A percentile compares a stretch with the other conserved stretches of the same genome.
Conservation (phyloP, 2,888 invertebrate species). For the Crocallis elinguaria region DNA sequence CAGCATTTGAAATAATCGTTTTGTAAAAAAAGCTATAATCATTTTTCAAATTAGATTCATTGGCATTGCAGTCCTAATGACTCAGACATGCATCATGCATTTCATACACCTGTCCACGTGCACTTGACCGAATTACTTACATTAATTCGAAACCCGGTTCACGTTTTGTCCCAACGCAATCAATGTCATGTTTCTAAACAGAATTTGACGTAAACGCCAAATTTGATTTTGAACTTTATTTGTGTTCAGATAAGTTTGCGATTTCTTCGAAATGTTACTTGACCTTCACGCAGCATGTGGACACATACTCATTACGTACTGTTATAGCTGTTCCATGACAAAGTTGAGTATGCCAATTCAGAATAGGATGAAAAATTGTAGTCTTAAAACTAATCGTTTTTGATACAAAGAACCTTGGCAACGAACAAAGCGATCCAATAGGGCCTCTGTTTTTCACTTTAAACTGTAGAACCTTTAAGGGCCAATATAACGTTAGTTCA, state of each 20-base stretch:
- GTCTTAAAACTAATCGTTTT: too few relatives aligned
- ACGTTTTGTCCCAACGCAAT: constrained; percentile 61
- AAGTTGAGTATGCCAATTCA: too few relatives aligned
- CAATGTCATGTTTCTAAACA: constrained; percentile 73
- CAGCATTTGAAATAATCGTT: too few relatives aligned
- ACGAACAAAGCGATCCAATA: too few relatives aligned
- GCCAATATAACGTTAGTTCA: too few relatives aligned
- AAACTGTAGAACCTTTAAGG: too few relatives aligned
- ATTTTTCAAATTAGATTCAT: constrained; percentile 7
- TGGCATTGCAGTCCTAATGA: constrained; percentile 14
- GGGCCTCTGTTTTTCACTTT: too few relatives aligned
- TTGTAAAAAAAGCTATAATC: too few relatives aligned
- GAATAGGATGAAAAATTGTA: too few relatives aligned
- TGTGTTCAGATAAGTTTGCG: background rate
- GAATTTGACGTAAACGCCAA: background rate
- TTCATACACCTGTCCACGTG: constrained; percentile 16
- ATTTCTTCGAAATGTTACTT: background rate
- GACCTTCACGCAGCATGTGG: background rate
- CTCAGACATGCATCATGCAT: constrained; percentile 24
- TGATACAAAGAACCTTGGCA: too few relatives aligned
- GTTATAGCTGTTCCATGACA: too few relatives aligned
- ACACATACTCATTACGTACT: too few relatives aligned
- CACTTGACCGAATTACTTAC: constrained; percentile 34
- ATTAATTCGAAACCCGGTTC: constrained; percentile 63
- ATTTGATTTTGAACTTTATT: constrained; percentile 47